Percentiles rank a stretch among this genome's conserved stretches.
Evolutionary conservation across 2,113 vertebrate species (phyloP).

Genomic region (Platanista minor): DNA sequence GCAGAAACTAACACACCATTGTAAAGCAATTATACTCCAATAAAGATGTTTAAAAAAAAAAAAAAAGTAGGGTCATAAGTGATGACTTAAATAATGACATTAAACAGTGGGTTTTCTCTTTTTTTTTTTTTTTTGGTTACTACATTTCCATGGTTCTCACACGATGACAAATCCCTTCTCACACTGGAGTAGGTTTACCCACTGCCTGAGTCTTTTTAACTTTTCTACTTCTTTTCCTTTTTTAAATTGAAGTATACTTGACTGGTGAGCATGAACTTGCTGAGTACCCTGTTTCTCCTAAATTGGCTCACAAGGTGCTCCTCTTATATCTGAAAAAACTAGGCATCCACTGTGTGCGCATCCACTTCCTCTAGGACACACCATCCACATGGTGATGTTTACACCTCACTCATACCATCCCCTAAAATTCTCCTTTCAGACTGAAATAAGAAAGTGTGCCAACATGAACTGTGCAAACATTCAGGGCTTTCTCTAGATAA

Average conservation of each 20-base stretch:
- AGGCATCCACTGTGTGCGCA: neutral
- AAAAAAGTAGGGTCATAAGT: slow-evolving; percentile 12
- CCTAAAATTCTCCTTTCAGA: neutral
- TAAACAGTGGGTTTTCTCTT: neutral
- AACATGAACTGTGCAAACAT: neutral
- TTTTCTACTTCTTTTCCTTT: neutral
- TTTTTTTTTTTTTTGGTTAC: neutral
- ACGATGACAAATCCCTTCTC: neutral
- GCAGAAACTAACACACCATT: no score
- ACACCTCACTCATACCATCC: neutral
- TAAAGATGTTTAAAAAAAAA: no score
- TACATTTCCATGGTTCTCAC: neutral
- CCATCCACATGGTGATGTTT: neutral
- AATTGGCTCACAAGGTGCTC: neutral
- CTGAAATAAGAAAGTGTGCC: neutral
- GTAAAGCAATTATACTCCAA: no score
- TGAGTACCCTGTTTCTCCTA: neutral
- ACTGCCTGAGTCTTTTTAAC: neutral
- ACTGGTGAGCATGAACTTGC: neutral
- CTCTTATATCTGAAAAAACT: neutral
- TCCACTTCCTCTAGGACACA: neutral
- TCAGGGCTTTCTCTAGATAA: neutral
- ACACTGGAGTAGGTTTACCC: no score
- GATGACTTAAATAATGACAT: neutral
- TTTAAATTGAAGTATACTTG: neutral